These are phyloP conservation scores for Acanthornis magna DNA, from an alignment of 2,797 vertebrate species.

Conservation along the genomic window DNA sequence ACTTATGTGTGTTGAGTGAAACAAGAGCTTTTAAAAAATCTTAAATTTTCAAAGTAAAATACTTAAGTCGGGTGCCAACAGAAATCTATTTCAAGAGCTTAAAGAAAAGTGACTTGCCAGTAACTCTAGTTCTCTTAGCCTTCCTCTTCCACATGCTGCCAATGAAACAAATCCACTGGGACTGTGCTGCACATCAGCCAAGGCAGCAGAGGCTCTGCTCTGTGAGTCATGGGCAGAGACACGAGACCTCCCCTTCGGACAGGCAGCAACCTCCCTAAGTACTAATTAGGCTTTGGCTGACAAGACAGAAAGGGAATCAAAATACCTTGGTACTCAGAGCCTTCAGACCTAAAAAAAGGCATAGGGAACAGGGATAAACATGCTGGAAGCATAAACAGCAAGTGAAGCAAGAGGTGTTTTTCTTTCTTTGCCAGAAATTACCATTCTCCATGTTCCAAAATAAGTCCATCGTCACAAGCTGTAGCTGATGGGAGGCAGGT, in stretches of 20 bases:
- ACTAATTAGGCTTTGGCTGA: not conserved
- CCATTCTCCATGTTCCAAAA: not conserved
- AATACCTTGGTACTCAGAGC: not conserved
- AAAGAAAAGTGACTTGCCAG: slow-evolving; percentile 66
- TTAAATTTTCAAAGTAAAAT: not conserved
- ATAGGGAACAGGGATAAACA: not conserved
- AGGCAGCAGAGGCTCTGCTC: not conserved
- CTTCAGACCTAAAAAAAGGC: not conserved
- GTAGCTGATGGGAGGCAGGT: not conserved
- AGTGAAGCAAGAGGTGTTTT: not conserved
- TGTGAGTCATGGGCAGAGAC: not conserved
- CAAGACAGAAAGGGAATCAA: not conserved
- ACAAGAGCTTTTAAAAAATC: not conserved
- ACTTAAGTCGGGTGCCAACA: not conserved
- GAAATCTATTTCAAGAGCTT: slow-evolving; percentile 9
- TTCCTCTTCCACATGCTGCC: slow-evolving; percentile 68
- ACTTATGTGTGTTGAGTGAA: not conserved
- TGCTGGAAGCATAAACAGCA: not conserved
- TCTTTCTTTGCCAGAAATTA: not conserved
- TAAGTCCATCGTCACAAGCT: not conserved
- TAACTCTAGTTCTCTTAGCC: slow-evolving; percentile 46
- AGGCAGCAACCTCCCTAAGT: not conserved
- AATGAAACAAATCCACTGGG: not conserved
- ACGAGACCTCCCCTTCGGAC: not conserved
- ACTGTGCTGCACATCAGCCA: not conserved